These are phyloP conservation scores for Eleginops maclovinus DNA, from an alignment of 2,113 vertebrate species.

Conservation along the genomic window DNA sequence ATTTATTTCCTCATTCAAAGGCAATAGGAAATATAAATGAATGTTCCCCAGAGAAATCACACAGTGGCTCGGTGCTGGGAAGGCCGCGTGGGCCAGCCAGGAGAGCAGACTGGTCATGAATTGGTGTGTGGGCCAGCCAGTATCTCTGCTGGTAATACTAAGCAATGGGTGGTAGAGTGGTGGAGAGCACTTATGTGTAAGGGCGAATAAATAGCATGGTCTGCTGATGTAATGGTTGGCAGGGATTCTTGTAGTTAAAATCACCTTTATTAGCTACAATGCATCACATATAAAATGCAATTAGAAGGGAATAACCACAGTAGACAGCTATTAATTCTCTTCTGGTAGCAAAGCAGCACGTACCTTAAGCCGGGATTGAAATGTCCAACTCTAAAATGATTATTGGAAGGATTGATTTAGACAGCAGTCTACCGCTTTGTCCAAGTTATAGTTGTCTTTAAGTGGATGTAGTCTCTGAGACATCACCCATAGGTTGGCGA, in stretches of 20 bases:
- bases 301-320: conserved; percentile 39
- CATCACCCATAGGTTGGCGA: too few relatives aligned
- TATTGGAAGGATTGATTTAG: background rate
- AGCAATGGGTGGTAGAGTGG: conserved; percentile 66
- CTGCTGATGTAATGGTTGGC: conserved; percentile 72
- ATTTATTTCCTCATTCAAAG: conserved; percentile 72
- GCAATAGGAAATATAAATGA: conserved; percentile 68
- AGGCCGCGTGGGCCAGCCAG: conserved; percentile 67
- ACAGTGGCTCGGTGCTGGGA: conserved; percentile 74
- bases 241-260: conserved; percentile 39
- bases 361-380: background rate
- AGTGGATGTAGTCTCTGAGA: too few relatives aligned
- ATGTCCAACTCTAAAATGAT: background rate
- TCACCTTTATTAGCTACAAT: conserved; percentile 57
- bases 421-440: too few relatives aligned
- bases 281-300: conserved; percentile 21
- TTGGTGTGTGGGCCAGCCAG: conserved; percentile 69
- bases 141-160: conserved; percentile 58
- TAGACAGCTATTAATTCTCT: conserved; percentile 31
- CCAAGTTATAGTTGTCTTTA: too few relatives aligned
- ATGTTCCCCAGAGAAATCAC: conserved; percentile 64
- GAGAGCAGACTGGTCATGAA: conserved; percentile 49
- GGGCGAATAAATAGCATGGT: conserved; percentile 61
- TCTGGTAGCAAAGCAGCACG: conserved; percentile 7
- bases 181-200: conserved; percentile 60